phyloP scores from a whole-genome alignment of 2,888 invertebrate species.

The Tuberolachnus salignus region DNA sequence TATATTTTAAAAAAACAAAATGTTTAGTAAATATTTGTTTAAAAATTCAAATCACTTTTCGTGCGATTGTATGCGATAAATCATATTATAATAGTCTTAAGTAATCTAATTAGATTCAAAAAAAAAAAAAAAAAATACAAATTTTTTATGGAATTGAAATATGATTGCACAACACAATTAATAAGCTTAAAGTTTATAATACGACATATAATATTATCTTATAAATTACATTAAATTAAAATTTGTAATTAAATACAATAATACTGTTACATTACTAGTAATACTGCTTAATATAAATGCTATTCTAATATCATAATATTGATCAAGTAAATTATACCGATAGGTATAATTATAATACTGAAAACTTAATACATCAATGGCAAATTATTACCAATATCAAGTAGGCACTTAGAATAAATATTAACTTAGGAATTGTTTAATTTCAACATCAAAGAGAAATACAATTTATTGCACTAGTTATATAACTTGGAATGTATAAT shows the following conservation, averaged over 20 bases:
- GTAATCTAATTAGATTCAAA: too few species aligned
- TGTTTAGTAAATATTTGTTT: too few species aligned
- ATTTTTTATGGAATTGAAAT: too few species aligned
- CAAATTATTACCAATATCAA: background rate
- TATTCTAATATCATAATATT: conserved; percentile 13
- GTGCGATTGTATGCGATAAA: too few species aligned
- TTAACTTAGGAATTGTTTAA: too few species aligned
- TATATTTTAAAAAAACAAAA: too few species aligned
- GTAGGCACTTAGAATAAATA: background rate
- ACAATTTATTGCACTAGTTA: background rate
- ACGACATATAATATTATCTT: background rate
- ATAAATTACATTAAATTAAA: conserved; percentile 1
- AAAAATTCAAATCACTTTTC: too few species aligned
- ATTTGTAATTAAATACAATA: conserved; percentile 8
- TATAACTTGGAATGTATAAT: background rate
- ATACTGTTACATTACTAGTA: conserved; percentile 49
- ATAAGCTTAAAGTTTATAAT: conserved; percentile 17
- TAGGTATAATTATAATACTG: background rate
- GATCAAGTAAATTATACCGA: background rate
- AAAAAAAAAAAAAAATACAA: too few species aligned
- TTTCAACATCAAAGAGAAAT: background rate
- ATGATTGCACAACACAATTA: conserved; percentile 44
- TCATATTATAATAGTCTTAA: too few species aligned
- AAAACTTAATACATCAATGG: background rate
- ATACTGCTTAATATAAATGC: conserved; percentile 15